Evolutionary conservation across 2,888 invertebrate species (phyloP).

Genomic region (Agriotes lineatus): DNA sequence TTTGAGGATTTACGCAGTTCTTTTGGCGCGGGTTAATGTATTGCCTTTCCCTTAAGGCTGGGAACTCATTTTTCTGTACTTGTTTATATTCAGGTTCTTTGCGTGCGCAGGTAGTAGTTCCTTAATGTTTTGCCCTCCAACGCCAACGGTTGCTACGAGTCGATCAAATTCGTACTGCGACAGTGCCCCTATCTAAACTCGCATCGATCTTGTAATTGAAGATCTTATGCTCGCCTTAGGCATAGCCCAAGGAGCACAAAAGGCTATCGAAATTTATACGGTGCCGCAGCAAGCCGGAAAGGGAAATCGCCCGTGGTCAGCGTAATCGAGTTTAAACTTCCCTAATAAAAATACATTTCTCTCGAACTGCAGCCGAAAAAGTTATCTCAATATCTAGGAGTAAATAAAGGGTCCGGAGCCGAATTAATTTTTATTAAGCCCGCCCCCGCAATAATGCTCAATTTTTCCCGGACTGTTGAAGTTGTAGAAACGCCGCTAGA

Average conservation of each 20-base stretch:
- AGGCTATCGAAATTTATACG: conserved; percentile 13
- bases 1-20: no score
- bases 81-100: no score
- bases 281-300: conserved; percentile 16
- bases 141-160: no score
- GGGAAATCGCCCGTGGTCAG: conserved; percentile 29
- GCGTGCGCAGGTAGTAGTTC: no score
- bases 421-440: conserved; percentile 25
- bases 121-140: no score
- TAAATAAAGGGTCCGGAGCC: conserved; percentile 11
- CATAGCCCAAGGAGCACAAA: conserved; percentile 8
- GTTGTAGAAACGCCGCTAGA: not conserved
- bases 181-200: no score
- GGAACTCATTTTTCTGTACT: no score
- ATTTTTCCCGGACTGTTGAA: not conserved
- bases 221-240: conserved; percentile 3
- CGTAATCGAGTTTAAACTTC: conserved; percentile 30
- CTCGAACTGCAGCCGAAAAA: conserved; percentile 21
- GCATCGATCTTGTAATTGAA: no score
- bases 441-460: not conserved
- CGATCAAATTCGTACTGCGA: no score
- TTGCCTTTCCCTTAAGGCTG: no score
- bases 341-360: conserved; percentile 25
- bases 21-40: no score
- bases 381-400: conserved; percentile 11